These are phyloP conservation scores for Onchidella celtica DNA, from an alignment of 2,888 invertebrate species.

Conservation along the genomic window DNA sequence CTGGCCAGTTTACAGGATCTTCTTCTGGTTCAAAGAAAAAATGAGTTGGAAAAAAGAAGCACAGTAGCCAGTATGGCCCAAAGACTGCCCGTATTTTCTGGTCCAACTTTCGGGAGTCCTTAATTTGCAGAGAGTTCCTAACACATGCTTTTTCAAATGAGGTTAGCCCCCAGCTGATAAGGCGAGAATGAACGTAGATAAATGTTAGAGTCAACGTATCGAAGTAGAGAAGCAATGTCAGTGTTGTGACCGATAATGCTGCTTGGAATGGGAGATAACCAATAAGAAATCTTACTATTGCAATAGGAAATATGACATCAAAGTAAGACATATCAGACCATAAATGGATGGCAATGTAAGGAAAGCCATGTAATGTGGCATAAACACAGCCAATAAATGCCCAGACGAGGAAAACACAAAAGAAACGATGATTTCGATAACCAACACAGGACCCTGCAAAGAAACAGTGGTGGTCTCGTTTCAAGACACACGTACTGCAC, in stretches of 20 bases:
- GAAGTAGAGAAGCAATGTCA: conserved; percentile 66
- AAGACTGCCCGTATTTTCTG: conserved; percentile 67
- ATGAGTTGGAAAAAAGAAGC: conserved; percentile 71
- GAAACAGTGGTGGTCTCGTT: conserved; percentile 78
- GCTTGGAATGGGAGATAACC: conserved; percentile 57
- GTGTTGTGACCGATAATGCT: conserved; percentile 59
- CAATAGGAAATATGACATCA: conserved; percentile 68
- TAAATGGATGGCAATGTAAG: conserved; percentile 50
- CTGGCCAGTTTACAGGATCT: conserved; percentile 70
- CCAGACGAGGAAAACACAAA: conserved; percentile 73
- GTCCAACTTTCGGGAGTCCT: conserved; percentile 55
- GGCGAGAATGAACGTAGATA: conserved; percentile 57
- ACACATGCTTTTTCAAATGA: conserved; percentile 67
- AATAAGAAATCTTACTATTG: conserved; percentile 60
- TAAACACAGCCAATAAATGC: conserved; percentile 61
- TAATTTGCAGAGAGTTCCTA: conserved; percentile 64
- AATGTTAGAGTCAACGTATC: conserved; percentile 61
- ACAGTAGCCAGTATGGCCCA: conserved; percentile 69
- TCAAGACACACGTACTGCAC: conserved; percentile 75
- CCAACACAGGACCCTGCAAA: conserved; percentile 76
- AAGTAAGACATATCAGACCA: conserved; percentile 55
- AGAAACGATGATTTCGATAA: conserved; percentile 74
- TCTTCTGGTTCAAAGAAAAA: conserved; percentile 64
- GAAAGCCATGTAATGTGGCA: conserved; percentile 58
- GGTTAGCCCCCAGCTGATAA: conserved; percentile 66